phyloP scores from a whole-genome alignment of 2,888 invertebrate species.

The Dione vanillae region DNA sequence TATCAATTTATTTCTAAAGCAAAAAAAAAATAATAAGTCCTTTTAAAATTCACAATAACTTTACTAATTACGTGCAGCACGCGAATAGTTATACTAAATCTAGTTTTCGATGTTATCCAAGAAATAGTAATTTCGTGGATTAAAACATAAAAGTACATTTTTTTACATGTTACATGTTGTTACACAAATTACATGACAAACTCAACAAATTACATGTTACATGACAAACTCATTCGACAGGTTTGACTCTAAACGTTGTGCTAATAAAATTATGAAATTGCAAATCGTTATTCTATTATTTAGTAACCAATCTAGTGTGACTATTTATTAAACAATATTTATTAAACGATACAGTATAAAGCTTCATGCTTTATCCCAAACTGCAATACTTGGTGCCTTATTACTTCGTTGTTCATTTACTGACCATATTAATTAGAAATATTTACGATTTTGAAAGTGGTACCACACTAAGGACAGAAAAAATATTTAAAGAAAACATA shows the following conservation, averaged over 20 bases:
- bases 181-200: conserved; percentile 36
- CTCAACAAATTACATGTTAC: conserved; percentile 35
- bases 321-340: not conserved
- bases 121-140: conserved; percentile 36
- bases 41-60: conserved; percentile 25
- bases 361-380: too few relatives aligned
- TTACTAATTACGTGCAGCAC: conserved; percentile 30
- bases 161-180: too few relatives aligned
- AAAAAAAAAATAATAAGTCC: conserved; percentile 23
- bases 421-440: too few relatives aligned
- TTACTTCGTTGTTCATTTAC: too few relatives aligned
- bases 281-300: conserved; percentile 27
- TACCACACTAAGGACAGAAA: too few relatives aligned
- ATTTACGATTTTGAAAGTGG: too few relatives aligned
- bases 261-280: conserved; percentile 43
- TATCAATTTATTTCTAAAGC: not conserved
- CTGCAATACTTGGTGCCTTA: too few relatives aligned
- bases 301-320: not conserved
- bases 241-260: conserved; percentile 38
- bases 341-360: too few relatives aligned
- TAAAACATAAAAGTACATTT: conserved; percentile 34
- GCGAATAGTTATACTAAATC: conserved; percentile 35
- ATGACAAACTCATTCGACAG: conserved; percentile 33
- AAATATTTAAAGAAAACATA: too few relatives aligned
- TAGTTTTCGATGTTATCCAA: conserved; percentile 38